These are phyloP conservation scores for Scaptomyza pallida DNA, from an alignment of 1,140 invertebrate species.

Conservation along the genomic window DNA sequence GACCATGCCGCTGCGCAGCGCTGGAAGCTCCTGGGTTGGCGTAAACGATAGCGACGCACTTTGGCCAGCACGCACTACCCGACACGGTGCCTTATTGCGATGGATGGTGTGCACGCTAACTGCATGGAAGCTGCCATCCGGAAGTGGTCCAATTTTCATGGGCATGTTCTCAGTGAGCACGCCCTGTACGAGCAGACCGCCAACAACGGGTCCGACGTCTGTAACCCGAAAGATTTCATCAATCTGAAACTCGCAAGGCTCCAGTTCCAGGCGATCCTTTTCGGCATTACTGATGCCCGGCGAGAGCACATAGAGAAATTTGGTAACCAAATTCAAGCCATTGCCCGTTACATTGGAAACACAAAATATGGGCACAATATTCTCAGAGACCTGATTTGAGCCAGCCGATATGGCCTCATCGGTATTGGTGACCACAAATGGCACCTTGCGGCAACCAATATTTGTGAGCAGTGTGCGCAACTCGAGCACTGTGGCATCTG, in stretches of 20 bases:
- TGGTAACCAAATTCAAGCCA: slow-evolving; percentile 91
- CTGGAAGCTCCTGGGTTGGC: slow-evolving; percentile 85
- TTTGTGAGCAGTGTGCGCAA: slow-evolving; percentile 87
- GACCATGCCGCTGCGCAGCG: slow-evolving; percentile 93
- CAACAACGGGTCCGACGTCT: slow-evolving; percentile 92
- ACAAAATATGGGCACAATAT: slow-evolving; percentile 94
- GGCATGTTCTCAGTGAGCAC: slow-evolving; percentile 91
- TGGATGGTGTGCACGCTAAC: slow-evolving; percentile 94
- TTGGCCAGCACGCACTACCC: slow-evolving; percentile 94
- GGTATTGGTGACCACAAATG: slow-evolving; percentile 88
- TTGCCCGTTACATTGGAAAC: slow-evolving; percentile 97
- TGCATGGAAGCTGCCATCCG: slow-evolving; percentile 91
- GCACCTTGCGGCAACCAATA: slow-evolving; percentile 88
- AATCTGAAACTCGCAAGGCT: slow-evolving; percentile 94
- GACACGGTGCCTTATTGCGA: slow-evolving; percentile 94
- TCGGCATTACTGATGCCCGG: slow-evolving; percentile 89
- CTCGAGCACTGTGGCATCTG: slow-evolving; percentile 86
- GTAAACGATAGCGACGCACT: slow-evolving; percentile 94
- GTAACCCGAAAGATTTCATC: slow-evolving; percentile 95
- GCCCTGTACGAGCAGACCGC: slow-evolving; percentile 93
- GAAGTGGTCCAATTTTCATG: slow-evolving; percentile 89
- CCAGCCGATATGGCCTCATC: slow-evolving; percentile 90
- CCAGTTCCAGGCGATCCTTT: slow-evolving; percentile 89
- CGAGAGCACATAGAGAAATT: slow-evolving; percentile 90
- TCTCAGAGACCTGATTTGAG: slow-evolving; percentile 86